Conservation (phyloP, 2,797 vertebrate genomes). For the Lepilemur ruficaudatus region DNA sequence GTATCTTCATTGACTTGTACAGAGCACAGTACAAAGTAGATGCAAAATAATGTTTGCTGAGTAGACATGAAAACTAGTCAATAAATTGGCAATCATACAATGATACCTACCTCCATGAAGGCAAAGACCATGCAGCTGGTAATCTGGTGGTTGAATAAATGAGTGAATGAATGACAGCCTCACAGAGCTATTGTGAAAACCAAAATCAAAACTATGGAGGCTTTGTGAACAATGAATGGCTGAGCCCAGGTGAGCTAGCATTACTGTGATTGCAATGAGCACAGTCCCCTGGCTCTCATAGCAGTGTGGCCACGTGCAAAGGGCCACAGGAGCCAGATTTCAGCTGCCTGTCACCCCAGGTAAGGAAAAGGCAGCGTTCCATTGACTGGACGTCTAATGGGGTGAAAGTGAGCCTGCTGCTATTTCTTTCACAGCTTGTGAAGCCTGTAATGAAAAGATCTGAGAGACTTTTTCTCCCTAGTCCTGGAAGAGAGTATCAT, state of each 20-base stretch:
- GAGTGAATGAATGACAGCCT: not conserved
- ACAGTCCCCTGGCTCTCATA: not conserved
- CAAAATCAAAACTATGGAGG: not conserved
- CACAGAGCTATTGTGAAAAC: slow-evolving; percentile 12
- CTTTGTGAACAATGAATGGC: not conserved
- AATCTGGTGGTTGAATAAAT: not conserved
- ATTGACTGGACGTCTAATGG: slow-evolving; percentile 84
- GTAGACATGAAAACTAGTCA: not conserved
- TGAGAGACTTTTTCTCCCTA: slow-evolving; percentile 72
- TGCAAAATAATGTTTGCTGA: not conserved
- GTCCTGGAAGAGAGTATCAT: slow-evolving; percentile 69
- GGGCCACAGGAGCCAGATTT: slow-evolving; percentile 72
- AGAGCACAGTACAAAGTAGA: not conserved
- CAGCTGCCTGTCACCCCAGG: slow-evolving; percentile 78
- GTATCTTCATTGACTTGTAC: not conserved
- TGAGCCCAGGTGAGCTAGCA: not conserved
- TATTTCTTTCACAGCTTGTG: slow-evolving; percentile 82
- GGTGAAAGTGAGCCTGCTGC: slow-evolving; percentile 81
- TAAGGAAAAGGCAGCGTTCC: slow-evolving; percentile 82
- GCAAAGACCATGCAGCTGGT: not conserved
- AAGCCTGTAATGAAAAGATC: slow-evolving; percentile 80
- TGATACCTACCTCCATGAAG: not conserved
- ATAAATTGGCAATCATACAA: not conserved
- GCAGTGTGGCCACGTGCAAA: not conserved
- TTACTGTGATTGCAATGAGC: not conserved